Evolutionary conservation across 2,113 vertebrate genomes (phyloP).

Genomic region (Embiotoca jacksoni): DNA sequence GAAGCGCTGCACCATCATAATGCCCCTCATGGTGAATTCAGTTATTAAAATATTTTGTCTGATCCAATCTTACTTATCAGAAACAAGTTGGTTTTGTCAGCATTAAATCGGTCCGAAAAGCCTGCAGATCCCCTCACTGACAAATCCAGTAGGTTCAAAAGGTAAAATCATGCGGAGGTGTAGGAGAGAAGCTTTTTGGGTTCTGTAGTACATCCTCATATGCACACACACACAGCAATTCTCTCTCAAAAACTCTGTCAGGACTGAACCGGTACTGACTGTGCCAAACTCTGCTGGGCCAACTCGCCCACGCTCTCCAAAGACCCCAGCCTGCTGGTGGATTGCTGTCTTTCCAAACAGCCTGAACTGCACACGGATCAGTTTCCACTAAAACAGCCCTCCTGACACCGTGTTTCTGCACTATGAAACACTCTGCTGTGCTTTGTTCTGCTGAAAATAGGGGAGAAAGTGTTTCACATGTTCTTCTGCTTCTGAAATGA

Average conservation of each 20-base stretch:
- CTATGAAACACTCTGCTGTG: conserved; percentile 13
- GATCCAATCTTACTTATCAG: background rate
- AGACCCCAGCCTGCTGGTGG: conserved; percentile 38
- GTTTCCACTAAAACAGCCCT: conserved; percentile 37
- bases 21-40: too few species aligned
- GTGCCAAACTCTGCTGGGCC: conserved; percentile 41
- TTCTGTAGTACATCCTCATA: background rate
- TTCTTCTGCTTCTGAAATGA: background rate
- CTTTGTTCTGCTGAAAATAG: conserved; percentile 13
- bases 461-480: conserved; percentile 17
- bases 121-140: background rate
- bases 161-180: conserved; percentile 30
- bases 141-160: conserved; percentile 6
- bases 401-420: conserved; percentile 33
- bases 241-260: conserved; percentile 8
- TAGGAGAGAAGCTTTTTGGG: conserved; percentile 14
- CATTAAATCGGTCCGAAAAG: background rate
- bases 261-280: conserved; percentile 17
- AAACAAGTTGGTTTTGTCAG: background rate
- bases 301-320: conserved; percentile 48
- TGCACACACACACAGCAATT: background rate
- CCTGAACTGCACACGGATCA: conserved; percentile 45
- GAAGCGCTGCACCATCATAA: too few species aligned
- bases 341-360: conserved; percentile 45
- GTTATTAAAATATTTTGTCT: background rate